phyloP scores from a whole-genome alignment of 2,113 vertebrate species.

The Ifrita kowaldi region DNA sequence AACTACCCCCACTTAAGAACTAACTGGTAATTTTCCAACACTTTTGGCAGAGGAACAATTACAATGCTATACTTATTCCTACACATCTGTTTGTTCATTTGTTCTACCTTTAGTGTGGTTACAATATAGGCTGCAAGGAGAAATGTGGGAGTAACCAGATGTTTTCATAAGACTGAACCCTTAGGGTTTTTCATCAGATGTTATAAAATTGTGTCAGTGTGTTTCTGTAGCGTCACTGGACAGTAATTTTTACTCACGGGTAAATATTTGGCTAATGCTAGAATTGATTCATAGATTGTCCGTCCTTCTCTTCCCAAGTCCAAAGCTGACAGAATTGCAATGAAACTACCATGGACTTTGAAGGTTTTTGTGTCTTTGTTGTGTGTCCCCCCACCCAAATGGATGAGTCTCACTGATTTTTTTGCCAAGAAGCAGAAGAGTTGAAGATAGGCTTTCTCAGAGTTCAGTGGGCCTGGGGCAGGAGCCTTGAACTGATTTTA shows the following conservation, averaged over 20 bases:
- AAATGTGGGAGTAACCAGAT: background rate
- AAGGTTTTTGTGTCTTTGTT: background rate
- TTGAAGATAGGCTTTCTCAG: background rate
- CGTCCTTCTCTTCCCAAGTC: background rate
- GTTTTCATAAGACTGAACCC: background rate
- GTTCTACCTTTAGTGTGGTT: background rate
- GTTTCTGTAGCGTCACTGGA: background rate
- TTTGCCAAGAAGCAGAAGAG: background rate
- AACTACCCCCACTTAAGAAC: background rate
- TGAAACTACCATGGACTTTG: background rate
- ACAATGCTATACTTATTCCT: background rate
- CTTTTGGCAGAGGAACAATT: background rate
- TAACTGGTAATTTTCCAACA: background rate
- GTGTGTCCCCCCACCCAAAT: background rate
- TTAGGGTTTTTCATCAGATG: background rate
- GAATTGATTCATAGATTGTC: background rate
- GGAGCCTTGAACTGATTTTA: background rate
- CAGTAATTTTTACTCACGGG: background rate
- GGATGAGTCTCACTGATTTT: background rate
- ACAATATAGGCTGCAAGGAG: background rate
- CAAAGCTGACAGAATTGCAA: background rate
- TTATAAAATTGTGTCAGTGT: background rate
- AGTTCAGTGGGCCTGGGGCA: background rate
- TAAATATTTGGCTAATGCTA: background rate
- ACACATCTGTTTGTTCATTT: background rate